Conservation (phyloP, 2,888 invertebrate species). For the Osmoderma eremita region DNA sequence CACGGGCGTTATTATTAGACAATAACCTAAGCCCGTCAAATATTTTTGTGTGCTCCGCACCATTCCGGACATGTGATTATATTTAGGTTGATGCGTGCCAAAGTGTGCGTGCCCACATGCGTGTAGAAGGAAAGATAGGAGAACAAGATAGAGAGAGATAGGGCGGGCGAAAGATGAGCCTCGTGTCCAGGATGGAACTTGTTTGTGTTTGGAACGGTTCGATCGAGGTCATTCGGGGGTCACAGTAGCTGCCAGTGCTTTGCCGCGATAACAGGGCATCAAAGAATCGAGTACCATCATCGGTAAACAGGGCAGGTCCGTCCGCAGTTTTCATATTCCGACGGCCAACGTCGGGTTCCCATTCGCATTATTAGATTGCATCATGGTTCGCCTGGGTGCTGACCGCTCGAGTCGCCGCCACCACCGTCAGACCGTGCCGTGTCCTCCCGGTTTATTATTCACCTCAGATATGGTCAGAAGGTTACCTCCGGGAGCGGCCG, state of each 20-base stretch:
- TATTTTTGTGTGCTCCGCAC: constrained; percentile 24
- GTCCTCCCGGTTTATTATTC: constrained; percentile 39
- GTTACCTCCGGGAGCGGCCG: constrained; percentile 39
- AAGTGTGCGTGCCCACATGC: constrained; percentile 1
- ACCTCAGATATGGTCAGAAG: constrained; percentile 41
- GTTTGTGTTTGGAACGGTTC: constrained; percentile 39
- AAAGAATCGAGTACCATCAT: constrained; percentile 41
- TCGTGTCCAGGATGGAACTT: constrained; percentile 39
- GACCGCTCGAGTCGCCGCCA: constrained; percentile 15
- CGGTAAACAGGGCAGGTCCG: constrained; percentile 41
- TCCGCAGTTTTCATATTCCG: constrained; percentile 42
- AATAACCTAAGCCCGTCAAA: constrained; percentile 28
- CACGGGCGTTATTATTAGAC: constrained; percentile 24
- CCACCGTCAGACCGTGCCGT: background rate
- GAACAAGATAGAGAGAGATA: constrained; percentile 23
- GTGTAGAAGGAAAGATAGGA: constrained; percentile 13
- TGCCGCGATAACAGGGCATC: constrained; percentile 39
- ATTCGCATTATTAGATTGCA: constrained; percentile 41
- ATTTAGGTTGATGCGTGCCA: constrained; percentile 24
- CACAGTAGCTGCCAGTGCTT: constrained; percentile 39
- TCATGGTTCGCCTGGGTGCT: constrained; percentile 14
- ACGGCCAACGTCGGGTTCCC: constrained; percentile 37
- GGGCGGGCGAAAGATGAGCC: constrained; percentile 31
- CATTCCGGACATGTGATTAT: constrained; percentile 30
- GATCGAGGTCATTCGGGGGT: constrained; percentile 40